phyloP scores from a whole-genome alignment of 2,113 vertebrate genomes.

The Cercocebus atys region DNA sequence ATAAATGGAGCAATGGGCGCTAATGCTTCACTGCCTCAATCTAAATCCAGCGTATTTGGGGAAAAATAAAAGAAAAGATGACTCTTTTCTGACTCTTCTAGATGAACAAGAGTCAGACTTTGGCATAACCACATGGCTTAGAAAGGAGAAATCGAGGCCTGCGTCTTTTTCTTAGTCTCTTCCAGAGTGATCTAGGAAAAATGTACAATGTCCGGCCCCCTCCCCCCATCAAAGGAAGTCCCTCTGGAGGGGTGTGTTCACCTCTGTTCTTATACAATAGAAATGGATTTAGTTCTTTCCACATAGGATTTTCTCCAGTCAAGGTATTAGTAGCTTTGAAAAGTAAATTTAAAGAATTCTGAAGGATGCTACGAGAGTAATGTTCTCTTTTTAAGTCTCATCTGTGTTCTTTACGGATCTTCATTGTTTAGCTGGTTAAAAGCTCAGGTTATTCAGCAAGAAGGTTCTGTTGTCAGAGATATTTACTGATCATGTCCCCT shows the following conservation, averaged over 20 bases:
- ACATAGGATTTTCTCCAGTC: neutral
- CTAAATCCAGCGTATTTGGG: conserved; percentile 40
- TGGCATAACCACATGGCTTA: neutral
- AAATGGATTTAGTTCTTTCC: neutral
- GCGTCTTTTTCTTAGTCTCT: neutral
- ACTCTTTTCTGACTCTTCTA: neutral
- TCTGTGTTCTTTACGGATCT: neutral
- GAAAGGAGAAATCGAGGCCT: neutral
- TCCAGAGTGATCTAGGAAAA: neutral
- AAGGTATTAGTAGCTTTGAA: neutral
- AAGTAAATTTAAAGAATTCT: neutral
- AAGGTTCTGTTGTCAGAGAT: neutral
- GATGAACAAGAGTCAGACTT: neutral
- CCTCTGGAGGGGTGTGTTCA: neutral
- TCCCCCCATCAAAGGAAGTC: neutral
- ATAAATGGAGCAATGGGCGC: neutral
- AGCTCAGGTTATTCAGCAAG: neutral
- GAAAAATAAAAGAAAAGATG: conserved; percentile 38
- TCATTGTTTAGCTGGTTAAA: neutral
- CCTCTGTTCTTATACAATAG: neutral
- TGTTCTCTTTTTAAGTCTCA: neutral
- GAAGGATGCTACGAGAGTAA: neutral
- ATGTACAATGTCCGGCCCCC: neutral
- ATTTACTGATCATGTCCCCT: neutral
- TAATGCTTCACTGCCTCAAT: neutral